A percentile compares a stretch with the other conserved stretches of the same genome.
These are phyloP conservation scores for Gryon sp. DNA, from an alignment of 1,140 invertebrate species.

Conservation along the genomic window DNA sequence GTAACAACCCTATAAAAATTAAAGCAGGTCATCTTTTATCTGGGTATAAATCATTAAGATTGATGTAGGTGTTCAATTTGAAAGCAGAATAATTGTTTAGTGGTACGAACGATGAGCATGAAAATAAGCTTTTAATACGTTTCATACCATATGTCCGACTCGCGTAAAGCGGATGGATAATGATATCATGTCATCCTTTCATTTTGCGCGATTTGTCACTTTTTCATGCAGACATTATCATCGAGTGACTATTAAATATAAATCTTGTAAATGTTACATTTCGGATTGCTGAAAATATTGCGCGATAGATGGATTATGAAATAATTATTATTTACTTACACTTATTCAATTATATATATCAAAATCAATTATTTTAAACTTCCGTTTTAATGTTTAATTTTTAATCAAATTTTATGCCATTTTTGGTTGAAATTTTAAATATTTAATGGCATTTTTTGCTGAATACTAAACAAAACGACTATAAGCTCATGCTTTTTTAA, in stretches of 20 bases:
- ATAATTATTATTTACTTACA: too few relatives aligned
- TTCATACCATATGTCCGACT: slow-evolving; percentile 9
- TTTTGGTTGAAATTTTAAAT: too few relatives aligned
- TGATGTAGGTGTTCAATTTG: slow-evolving; percentile 22
- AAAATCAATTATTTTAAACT: too few relatives aligned
- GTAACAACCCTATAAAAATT: slow-evolving; percentile 34
- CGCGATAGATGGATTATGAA: too few relatives aligned
- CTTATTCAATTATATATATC: too few relatives aligned
- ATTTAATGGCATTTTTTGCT: too few relatives aligned
- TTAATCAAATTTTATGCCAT: too few relatives aligned
- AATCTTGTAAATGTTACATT: too few relatives aligned
- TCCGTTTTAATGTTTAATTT: too few relatives aligned
- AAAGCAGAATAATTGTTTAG: slow-evolving; percentile 18
- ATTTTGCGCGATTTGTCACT: slow-evolving; percentile 7
- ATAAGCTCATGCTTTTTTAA: too few relatives aligned
- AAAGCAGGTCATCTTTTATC: slow-evolving; percentile 40
- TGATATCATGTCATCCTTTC: slow-evolving; percentile 6
- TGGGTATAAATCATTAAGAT: slow-evolving; percentile 37
- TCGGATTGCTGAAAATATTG: too few relatives aligned
- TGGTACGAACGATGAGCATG: slow-evolving; percentile 14
- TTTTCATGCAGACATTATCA: not conserved
- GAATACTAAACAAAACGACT: too few relatives aligned
- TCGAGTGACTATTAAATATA: not conserved
- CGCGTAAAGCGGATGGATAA: slow-evolving; percentile 3
- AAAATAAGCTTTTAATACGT: slow-evolving; percentile 18